Evolutionary conservation across 2,113 vertebrate genomes (phyloP).

Genomic region (Falcunculus frontatus): DNA sequence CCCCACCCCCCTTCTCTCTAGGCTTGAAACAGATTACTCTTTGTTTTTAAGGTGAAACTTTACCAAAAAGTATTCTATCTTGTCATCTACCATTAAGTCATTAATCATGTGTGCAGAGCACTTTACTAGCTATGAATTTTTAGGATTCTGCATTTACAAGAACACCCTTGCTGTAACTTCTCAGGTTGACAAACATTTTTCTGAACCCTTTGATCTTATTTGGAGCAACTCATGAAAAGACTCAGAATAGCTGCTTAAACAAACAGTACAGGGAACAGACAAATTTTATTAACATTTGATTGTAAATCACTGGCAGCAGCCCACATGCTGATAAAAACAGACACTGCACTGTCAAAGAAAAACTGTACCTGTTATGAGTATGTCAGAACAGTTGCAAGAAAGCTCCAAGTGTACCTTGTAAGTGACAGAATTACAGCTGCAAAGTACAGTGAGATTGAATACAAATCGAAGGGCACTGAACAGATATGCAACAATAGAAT

Average conservation of each 20-base stretch:
- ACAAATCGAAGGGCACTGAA: neutral
- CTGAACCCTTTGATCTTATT: slow-evolving; percentile 68
- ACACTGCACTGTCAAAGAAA: neutral
- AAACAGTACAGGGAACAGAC: slow-evolving; percentile 42
- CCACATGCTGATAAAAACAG: slow-evolving; percentile 9
- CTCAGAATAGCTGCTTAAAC: slow-evolving; percentile 52
- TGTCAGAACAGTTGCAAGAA: neutral
- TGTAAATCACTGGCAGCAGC: slow-evolving; percentile 44
- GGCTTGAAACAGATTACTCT: slow-evolving; percentile 66
- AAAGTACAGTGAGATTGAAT: neutral
- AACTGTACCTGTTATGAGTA: neutral
- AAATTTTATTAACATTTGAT: slow-evolving; percentile 54
- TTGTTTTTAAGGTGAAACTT: slow-evolving; percentile 70
- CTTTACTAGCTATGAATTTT: slow-evolving; percentile 67
- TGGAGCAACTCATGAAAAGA: slow-evolving; percentile 41
- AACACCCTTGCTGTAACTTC: neutral
- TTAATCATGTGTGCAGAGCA: slow-evolving; percentile 57
- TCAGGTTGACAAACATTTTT: slow-evolving; percentile 40
- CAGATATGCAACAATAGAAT: neutral
- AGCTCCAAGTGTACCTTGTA: neutral
- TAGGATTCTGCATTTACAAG: slow-evolving; percentile 47
- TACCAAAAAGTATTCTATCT: slow-evolving; percentile 65
- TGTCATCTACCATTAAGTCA: slow-evolving; percentile 65
- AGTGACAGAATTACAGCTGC: slow-evolving; percentile 17
- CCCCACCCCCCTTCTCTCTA: neutral